phyloP scores from a whole-genome alignment of 2,113 vertebrate genomes.

The Rhinichthys klamathensis region DNA sequence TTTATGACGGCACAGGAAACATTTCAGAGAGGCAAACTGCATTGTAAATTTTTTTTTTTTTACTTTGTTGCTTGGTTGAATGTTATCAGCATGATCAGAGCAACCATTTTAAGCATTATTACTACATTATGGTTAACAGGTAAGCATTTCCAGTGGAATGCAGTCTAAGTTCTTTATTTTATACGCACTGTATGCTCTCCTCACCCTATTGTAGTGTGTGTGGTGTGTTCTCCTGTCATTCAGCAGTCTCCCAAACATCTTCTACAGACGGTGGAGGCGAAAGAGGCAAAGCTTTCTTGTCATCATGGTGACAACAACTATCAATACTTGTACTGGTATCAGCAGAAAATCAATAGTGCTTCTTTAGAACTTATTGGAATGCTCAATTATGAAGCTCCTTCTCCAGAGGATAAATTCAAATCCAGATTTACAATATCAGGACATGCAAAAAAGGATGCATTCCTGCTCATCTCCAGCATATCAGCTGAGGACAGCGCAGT shows the following conservation, averaged over 20 bases:
- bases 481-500: constrained; percentile 30
- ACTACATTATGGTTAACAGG: too few relatives aligned
- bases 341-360: constrained; percentile 41
- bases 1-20: background rate
- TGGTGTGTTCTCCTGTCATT: constrained; percentile 32
- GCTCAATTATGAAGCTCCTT: background rate
- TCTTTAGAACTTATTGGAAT: constrained; percentile 50
- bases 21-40: background rate
- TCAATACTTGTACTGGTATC: constrained; percentile 59
- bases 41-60: background rate
- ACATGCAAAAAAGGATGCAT: constrained; percentile 29
- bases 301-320: constrained; percentile 48
- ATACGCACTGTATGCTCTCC: too few relatives aligned
- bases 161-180: too few relatives aligned
- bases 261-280: background rate
- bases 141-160: too few relatives aligned
- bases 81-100: constrained; percentile 1
- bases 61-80: background rate
- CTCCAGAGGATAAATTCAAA: constrained; percentile 41
- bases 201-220: constrained; percentile 6
- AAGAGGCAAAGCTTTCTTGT: constrained; percentile 40
- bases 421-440: constrained; percentile 45
- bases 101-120: background rate
- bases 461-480: constrained; percentile 39
- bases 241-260: constrained; percentile 40